Base-by-base conservation (phyloP, 1,140 invertebrate genomes). In the Drosophila yakuba region DNA sequence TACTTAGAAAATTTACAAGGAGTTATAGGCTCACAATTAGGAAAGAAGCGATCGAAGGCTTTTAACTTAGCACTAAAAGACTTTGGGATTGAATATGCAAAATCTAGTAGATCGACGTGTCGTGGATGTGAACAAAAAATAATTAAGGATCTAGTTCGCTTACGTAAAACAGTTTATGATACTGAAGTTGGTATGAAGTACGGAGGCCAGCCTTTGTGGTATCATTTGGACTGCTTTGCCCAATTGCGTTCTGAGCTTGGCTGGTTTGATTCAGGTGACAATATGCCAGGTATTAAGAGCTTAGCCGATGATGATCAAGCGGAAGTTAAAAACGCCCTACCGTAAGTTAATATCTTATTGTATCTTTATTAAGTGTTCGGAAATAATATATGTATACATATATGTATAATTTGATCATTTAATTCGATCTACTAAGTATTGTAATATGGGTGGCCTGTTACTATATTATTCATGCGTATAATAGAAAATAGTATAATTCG, bases 201-300 rank as follows among this genome's bases (percentile, higher is more conserved):
- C 93, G 97, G 97, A 14, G 96, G 96, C 0, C 93, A 96, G 75
- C 95, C 96, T 73, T 92, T 95, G 25, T 99, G 98, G 98, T 95
- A 98, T 93, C 98, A 99, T 93, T 93, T 98, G 10, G 96, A 97
- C 67, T 99, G 98, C 92, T 99, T 99, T 94, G 95, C 94, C 7
- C 62, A 86, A 69, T 44, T 92, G 12, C 74, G 91, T 2, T 64
- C 68, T 48, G 95, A 97, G 54, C 89, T 98, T 3, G 94, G 95
- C 39, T 99, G 96, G 93, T 96, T 94, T 90, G 96, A 94, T 35
- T 93, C 93, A 48, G 97, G 95, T 1, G 94, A 95, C 72, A 92
- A 93, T 43, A 82, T 99, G 36, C 95, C 96, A 66, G 98, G 98
- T 1, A 97, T 95, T 91, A 93, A 95, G 50, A 92, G 85, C 4